Conservation (phyloP, 2,797 vertebrate species). For the Podargus strigoides region DNA sequence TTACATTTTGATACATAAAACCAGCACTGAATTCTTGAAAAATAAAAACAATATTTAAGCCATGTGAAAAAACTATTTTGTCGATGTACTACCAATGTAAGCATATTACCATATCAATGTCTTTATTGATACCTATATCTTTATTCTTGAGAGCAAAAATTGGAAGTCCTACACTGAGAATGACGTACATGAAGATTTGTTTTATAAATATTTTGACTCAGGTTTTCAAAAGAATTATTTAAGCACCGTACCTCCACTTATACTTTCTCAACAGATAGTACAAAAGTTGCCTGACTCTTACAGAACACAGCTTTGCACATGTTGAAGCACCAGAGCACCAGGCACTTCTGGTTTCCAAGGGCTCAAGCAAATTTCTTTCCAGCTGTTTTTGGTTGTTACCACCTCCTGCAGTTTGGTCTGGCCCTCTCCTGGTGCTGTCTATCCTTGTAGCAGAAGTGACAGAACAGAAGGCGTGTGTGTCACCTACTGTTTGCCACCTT, state of each 20-base stretch:
- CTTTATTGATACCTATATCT: not conserved
- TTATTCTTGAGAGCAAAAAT: not conserved
- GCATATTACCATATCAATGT: not conserved
- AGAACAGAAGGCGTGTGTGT: not conserved
- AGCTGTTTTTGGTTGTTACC: not conserved
- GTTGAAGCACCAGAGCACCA: not conserved
- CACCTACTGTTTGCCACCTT: not conserved
- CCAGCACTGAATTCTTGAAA: not conserved
- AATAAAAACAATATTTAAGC: not conserved
- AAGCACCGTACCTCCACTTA: not conserved
- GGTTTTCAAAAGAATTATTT: not conserved
- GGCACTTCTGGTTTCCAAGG: not conserved
- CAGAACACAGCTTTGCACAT: not conserved
- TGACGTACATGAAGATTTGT: not conserved
- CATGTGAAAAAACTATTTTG: not conserved
- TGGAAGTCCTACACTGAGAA: not conserved
- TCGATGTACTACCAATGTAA: not conserved
- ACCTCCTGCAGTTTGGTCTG: not conserved
- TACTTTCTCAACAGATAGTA: not conserved
- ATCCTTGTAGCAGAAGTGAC: not conserved
- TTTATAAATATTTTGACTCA: not conserved
- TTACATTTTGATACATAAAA: not conserved
- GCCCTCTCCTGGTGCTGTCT: not conserved
- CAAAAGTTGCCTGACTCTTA: not conserved
- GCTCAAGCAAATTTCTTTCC: not conserved